Evolutionary conservation across 2,888 invertebrate genomes (phyloP), one percentile per base, ranked within the genome.

Genomic region (Oscheius onirici): DNA sequence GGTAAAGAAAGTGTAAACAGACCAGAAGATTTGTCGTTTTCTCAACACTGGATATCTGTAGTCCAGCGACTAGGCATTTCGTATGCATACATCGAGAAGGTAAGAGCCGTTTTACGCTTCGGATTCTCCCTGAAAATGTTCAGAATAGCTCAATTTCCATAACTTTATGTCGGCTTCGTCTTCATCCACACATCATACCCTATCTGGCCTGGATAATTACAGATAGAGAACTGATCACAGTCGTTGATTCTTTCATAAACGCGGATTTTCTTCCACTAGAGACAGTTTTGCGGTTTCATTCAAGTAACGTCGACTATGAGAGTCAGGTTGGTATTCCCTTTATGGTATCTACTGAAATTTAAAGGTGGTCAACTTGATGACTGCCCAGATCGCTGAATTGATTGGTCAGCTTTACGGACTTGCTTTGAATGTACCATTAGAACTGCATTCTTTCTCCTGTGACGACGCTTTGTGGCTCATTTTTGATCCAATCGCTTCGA

Each of bases 301-400:
- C 52, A 13, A 70, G 70, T 41, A 51, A 70, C 22, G 26, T 70
- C 13, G 63, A 70, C 44, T 63, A 70, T 15, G 63, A 63, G 34
- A 49, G 61, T 0, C 70, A 70, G 70, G 70, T 70, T 11, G 5
- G 6, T 10, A 41, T 13, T 20, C 43, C 3, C 22, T 10, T 28
- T 8, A 24, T 58, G 20, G n/a, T 11, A 22, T 52, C 11, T 24
- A 54, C 15, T 54, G 26, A 5, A 54, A 54, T 28, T 58, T 58
- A 20, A 15, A 41, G 58, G 28, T 44, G 17, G 22, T 70, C 13
- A 61, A 63, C 43, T 22, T 63, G 22, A 20, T 70, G 5, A 43
- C 63, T 8, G 34, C 54, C 20, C 46, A 52, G 20, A 17, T 70
- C 24, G 63, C 34, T 51, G 70, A 70, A 26, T 10, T 63, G 6